Evolutionary conservation across 1,140 invertebrate species (phyloP).

Genomic region (Coelopa frigida): DNA sequence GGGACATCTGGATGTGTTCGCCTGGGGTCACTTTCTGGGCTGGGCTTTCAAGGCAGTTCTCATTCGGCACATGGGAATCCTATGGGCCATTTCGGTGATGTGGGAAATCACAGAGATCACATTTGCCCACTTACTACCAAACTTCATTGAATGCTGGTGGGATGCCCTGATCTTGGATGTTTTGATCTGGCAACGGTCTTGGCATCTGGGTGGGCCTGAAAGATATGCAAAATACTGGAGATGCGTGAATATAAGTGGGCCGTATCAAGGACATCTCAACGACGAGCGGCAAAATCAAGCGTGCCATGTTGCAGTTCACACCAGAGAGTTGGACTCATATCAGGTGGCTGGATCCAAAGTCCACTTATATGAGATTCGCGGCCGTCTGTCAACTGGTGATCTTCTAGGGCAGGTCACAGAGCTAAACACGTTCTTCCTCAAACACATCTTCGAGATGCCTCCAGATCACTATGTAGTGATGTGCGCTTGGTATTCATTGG

Average conservation of each 20-base stretch:
- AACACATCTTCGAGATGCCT: constrained; percentile 97
- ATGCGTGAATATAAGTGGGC: constrained; percentile 99
- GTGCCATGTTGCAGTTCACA: constrained; percentile 95
- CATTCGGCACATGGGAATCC: constrained; percentile 90
- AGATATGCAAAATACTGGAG: constrained; percentile 81
- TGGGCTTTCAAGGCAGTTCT: constrained; percentile 97
- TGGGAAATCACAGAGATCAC: constrained; percentile 99
- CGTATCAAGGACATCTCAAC: constrained; percentile 93
- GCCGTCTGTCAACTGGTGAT: constrained; percentile 91
- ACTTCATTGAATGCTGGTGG: constrained; percentile 99
- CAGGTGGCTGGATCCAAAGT: constrained; percentile 92
- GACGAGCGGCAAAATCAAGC: constrained; percentile 91
- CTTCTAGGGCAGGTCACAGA: constrained; percentile 94
- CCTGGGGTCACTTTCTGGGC: constrained; percentile 92
- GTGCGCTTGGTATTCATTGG: constrained; percentile 82
- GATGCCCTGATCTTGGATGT: constrained; percentile 95
- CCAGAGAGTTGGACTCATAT: constrained; percentile 94
- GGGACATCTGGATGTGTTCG: constrained; percentile 93
- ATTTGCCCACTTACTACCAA: constrained; percentile 95
- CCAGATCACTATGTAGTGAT: constrained; percentile 90
- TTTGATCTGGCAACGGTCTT: constrained; percentile 90
- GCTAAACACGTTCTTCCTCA: constrained; percentile 98
- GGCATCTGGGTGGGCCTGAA: constrained; percentile 93
- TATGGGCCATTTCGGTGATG: constrained; percentile 97
- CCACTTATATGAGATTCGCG: constrained; percentile 89